phyloP scores from a whole-genome alignment of 2,888 invertebrate species.

The Physocephala rufipes region DNA sequence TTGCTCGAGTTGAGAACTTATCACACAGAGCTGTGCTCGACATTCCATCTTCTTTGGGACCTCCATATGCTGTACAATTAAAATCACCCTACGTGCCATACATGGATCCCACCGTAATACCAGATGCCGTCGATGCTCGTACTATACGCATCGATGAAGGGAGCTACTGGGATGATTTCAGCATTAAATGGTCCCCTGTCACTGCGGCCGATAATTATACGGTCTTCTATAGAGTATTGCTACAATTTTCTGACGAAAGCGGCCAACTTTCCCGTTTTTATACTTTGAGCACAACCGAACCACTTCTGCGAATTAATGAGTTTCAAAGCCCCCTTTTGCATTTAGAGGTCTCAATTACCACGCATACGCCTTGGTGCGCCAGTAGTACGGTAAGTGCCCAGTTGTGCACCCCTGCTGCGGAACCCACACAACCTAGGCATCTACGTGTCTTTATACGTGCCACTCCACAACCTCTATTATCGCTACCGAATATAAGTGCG shows the following conservation, averaged over 20 bases:
- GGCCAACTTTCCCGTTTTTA: constrained; percentile 40
- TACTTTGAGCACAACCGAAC: constrained; percentile 49
- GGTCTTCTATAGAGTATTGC: constrained; percentile 73
- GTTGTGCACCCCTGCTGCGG: constrained; percentile 82
- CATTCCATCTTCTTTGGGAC: constrained; percentile 74
- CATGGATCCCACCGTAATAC: constrained; percentile 73
- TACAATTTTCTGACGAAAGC: constrained; percentile 44
- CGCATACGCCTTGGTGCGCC: constrained; percentile 86
- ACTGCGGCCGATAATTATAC: constrained; percentile 80
- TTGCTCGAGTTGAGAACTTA: constrained; percentile 40
- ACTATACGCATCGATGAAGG: constrained; percentile 72
- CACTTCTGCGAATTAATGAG: constrained; percentile 64
- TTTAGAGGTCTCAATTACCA: constrained; percentile 78
- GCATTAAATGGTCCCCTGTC: constrained; percentile 83
- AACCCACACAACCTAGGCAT: constrained; percentile 78
- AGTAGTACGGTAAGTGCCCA: constrained; percentile 72
- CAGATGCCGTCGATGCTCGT: constrained; percentile 73
- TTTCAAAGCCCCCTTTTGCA: constrained; percentile 72
- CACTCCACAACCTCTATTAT: constrained; percentile 59
- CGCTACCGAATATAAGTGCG: constrained; percentile 67
- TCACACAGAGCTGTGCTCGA: constrained; percentile 27
- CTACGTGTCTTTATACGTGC: constrained; percentile 79
- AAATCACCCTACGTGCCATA: constrained; percentile 31
- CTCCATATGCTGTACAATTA: constrained; percentile 67
- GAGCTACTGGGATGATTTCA: constrained; percentile 84